Conservation (phyloP, 2,888 invertebrate genomes). For the Tenthredo scrophulariae region DNA sequence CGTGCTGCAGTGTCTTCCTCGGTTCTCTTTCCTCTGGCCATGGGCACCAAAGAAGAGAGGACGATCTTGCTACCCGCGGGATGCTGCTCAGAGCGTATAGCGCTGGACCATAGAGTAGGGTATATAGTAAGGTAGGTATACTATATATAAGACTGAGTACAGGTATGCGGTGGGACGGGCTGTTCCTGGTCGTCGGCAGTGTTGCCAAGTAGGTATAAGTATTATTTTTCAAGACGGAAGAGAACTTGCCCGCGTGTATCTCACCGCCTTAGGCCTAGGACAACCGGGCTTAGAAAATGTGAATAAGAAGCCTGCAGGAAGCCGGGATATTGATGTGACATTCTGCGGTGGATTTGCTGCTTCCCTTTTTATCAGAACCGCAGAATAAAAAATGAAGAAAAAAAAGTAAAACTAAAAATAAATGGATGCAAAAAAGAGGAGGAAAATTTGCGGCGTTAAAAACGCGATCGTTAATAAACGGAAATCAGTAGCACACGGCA, state of each 20-base stretch:
- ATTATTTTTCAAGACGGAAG: constrained; percentile 47
- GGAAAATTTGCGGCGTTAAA: not conserved
- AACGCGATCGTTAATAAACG: not conserved
- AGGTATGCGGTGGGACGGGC: constrained; percentile 54
- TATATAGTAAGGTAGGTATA: constrained; percentile 3
- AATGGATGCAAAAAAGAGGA: not conserved
- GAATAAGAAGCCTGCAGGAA: not conserved
- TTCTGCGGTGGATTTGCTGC: not conserved
- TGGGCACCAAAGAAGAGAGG: constrained; percentile 21
- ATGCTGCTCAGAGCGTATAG: constrained; percentile 30
- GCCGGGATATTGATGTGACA: constrained; percentile 17
- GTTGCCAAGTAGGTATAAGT: constrained; percentile 52
- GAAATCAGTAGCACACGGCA: constrained; percentile 10
- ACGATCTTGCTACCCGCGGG: constrained; percentile 45
- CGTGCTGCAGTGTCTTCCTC: constrained; percentile 25
- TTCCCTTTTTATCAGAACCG: not conserved
- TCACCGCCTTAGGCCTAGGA: constrained; percentile 21
- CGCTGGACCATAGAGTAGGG: constrained; percentile 27
- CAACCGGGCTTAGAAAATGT: constrained; percentile 18
- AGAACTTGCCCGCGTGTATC: constrained; percentile 45
- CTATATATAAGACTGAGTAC: constrained; percentile 31
- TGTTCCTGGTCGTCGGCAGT: constrained; percentile 31
- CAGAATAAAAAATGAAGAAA: not conserved
- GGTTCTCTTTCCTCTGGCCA: not conserved
- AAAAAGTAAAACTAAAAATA: not conserved